Conservation (phyloP, 2,888 invertebrate species). For the Spodoptera littoralis region DNA sequence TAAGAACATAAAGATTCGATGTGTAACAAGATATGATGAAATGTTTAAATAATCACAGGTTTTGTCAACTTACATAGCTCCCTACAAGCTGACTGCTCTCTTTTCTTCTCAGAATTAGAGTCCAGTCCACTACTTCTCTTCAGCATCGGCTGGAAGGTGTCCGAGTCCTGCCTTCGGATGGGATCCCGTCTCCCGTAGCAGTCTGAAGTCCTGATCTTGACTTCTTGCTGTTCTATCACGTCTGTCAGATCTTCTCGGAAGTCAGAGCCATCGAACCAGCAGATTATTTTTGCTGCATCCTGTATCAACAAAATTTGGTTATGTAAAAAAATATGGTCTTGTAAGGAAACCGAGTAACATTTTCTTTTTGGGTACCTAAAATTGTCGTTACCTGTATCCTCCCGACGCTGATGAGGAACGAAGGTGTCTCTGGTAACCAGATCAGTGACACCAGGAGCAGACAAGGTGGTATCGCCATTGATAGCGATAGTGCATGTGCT, state of each 20-base stretch:
- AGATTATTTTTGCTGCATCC: constrained; percentile 85
- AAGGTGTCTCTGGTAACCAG: constrained; percentile 85
- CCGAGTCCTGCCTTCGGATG: constrained; percentile 77
- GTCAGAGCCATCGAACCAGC: constrained; percentile 86
- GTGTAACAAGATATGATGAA: no score
- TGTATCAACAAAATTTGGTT: constrained; percentile 33
- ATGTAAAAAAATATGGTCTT: no score
- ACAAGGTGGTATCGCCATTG: constrained; percentile 78
- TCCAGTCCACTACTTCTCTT: constrained; percentile 79
- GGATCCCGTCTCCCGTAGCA: constrained; percentile 70
- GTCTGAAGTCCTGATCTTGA: constrained; percentile 81
- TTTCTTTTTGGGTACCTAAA: no score
- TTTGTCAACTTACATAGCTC: constrained; percentile 73
- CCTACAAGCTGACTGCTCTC: constrained; percentile 75
- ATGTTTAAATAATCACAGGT: not conserved
- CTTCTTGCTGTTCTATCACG: constrained; percentile 85
- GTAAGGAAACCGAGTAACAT: no score
- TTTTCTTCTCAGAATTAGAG: constrained; percentile 75
- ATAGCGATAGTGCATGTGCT: constrained; percentile 78
- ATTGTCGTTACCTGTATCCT: constrained; percentile 71
- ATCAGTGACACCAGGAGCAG: constrained; percentile 77
- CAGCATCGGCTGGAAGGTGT: constrained; percentile 83
- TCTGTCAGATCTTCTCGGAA: constrained; percentile 84
- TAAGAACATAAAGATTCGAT: no score
- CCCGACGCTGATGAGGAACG: constrained; percentile 81